A percentile compares a stretch with the other conserved stretches of the same genome.
Evolutionary conservation across 2,888 invertebrate species (phyloP).

Genomic region (Acleris sparsana): DNA sequence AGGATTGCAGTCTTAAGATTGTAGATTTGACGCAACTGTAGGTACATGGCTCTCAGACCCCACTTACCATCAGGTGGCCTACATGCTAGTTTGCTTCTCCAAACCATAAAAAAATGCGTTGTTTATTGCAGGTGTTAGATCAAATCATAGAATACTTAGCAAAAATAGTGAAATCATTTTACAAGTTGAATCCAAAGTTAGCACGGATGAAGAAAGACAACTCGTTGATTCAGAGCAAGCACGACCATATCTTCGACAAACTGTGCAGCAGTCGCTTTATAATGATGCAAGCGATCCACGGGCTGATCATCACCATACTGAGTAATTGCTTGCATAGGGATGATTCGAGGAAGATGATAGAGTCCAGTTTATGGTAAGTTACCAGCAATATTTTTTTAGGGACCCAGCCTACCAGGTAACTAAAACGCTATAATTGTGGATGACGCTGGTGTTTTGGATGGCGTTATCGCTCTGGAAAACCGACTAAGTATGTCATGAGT

Average conservation of each 20-base stretch:
- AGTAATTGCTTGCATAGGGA: slow-evolving; percentile 82
- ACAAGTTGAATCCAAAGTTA: slow-evolving; percentile 78
- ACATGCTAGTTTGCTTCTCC: too few relatives aligned
- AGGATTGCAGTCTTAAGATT: too few relatives aligned
- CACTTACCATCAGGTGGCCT: too few relatives aligned
- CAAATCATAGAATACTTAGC: slow-evolving; percentile 81
- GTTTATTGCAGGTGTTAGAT: slow-evolving; percentile 80
- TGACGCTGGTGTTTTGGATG: too few relatives aligned
- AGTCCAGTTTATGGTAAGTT: slow-evolving; percentile 81
- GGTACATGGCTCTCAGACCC: too few relatives aligned
- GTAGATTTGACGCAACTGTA: too few relatives aligned
- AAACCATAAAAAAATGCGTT: too few relatives aligned
- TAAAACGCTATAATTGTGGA: neutral
- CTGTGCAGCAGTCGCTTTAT: slow-evolving; percentile 82
- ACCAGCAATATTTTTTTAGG: neutral
- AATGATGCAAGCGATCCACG: slow-evolving; percentile 80
- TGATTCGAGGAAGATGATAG: slow-evolving; percentile 82
- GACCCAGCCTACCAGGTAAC: too few relatives aligned
- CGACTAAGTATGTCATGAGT: too few relatives aligned
- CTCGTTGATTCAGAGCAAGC: slow-evolving; percentile 69
- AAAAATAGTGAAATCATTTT: slow-evolving; percentile 79
- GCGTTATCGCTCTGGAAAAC: too few relatives aligned
- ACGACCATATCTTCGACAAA: slow-evolving; percentile 78
- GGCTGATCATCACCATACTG: slow-evolving; percentile 79
- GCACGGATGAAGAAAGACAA: slow-evolving; percentile 73